These are phyloP conservation scores for Tragulus kanchil DNA, from an alignment of 2,113 vertebrate species.

Conservation along the genomic window DNA sequence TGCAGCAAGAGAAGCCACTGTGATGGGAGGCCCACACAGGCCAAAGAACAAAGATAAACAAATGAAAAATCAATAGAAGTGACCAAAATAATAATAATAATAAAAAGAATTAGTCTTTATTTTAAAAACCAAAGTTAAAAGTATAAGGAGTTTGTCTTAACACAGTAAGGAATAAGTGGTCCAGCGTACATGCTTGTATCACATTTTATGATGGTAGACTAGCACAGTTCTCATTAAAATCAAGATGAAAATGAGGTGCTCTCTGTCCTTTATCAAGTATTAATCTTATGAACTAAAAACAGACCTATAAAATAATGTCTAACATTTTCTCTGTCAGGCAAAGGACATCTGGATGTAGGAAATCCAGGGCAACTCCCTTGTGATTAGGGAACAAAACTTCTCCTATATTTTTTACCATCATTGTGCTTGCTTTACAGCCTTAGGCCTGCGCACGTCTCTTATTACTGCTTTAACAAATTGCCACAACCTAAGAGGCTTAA, in stretches of 20 bases:
- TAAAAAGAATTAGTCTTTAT: background rate
- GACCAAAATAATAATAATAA: too few relatives aligned
- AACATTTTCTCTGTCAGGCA: background rate
- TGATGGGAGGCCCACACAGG: too few relatives aligned
- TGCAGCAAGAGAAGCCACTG: too few relatives aligned
- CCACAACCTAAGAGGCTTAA: background rate
- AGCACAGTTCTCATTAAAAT: background rate
- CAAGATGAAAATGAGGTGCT: background rate
- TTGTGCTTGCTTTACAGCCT: background rate
- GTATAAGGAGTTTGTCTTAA: background rate
- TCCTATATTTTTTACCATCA: background rate
- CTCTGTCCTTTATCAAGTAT: background rate
- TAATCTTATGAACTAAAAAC: background rate
- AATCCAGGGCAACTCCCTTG: background rate
- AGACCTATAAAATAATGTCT: background rate
- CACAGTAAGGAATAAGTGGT: background rate
- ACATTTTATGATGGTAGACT: background rate
- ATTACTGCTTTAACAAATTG: background rate
- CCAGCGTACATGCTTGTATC: background rate
- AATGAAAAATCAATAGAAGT: too few relatives aligned
- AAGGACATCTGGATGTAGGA: background rate
- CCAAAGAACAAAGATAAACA: too few relatives aligned
- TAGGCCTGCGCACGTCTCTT: background rate
- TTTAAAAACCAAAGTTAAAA: background rate
- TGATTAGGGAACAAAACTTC: background rate